Percentiles rank a stretch among this genome's conserved stretches.
These are phyloP conservation scores for Sebastes jordani DNA, from an alignment of 2,797 vertebrate genomes.

Conservation along the genomic window DNA sequence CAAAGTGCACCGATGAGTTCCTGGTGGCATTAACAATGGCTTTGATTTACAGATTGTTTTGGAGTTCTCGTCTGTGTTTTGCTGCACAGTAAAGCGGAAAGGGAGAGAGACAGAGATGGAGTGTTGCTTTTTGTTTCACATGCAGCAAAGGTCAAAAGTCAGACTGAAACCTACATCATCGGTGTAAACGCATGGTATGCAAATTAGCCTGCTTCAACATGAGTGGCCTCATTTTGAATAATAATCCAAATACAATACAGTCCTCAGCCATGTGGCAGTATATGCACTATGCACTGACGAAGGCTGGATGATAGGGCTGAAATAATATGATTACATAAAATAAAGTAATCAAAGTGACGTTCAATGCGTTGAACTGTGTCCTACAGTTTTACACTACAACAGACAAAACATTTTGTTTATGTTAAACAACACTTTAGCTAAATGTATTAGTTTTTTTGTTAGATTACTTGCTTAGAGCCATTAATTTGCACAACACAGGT, in stretches of 20 bases:
- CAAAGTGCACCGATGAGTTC: conserved; percentile 56
- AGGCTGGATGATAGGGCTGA: neutral
- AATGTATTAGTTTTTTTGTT: too few species aligned
- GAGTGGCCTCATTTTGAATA: neutral
- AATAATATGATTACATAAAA: neutral
- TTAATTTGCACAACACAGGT: neutral
- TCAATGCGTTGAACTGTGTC: neutral
- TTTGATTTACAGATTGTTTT: conserved; percentile 54
- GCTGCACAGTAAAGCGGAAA: conserved; percentile 22
- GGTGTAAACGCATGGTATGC: conserved; percentile 14
- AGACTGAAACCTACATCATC: conserved; percentile 15
- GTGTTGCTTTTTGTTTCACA: conserved; percentile 36
- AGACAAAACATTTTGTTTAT: neutral
- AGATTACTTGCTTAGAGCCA: neutral
- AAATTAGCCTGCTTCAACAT: conserved; percentile 11
- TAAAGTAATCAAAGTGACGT: neutral
- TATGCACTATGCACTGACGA: neutral
- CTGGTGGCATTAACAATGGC: conserved; percentile 43
- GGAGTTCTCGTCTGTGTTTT: conserved; percentile 25
- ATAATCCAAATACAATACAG: neutral
- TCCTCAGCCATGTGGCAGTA: neutral
- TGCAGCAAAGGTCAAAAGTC: conserved; percentile 46
- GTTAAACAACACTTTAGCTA: neutral
- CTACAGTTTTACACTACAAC: neutral
- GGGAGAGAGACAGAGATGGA: conserved; percentile 11